Evolutionary conservation across 2,888 invertebrate genomes (phyloP).

Genomic region (Scaptomyza tumidula): DNA sequence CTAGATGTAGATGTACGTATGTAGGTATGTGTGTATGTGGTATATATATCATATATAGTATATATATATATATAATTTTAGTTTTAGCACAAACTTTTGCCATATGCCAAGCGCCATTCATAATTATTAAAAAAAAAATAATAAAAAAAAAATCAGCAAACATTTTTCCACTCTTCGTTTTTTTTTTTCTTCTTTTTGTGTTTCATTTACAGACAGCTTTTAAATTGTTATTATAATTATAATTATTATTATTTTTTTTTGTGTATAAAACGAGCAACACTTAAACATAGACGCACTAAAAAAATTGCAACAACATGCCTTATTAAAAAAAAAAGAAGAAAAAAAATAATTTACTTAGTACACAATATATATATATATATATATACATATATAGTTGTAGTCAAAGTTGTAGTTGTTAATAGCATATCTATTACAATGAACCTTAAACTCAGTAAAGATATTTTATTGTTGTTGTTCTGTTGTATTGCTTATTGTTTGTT

Average conservation of each 20-base stretch:
- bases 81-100: constrained; percentile 54
- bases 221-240: neutral
- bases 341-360: constrained; percentile 36
- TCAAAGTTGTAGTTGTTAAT: constrained; percentile 34
- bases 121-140: neutral
- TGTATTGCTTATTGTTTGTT: constrained; percentile 62
- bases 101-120: constrained; percentile 48
- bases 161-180: constrained; percentile 13
- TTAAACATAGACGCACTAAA: constrained; percentile 45
- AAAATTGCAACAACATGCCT: constrained; percentile 44
- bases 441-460: constrained; percentile 63
- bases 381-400: constrained; percentile 11
- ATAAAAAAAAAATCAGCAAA: constrained; percentile 16
- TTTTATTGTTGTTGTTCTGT: constrained; percentile 43
- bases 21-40: constrained; percentile 7
- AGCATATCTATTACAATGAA: constrained; percentile 42
- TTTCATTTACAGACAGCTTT: constrained; percentile 8
- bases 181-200: neutral
- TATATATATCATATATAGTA: constrained; percentile 9
- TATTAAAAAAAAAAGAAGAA: constrained; percentile 14
- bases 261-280: constrained; percentile 54
- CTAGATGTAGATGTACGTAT: constrained; percentile 7
- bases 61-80: constrained; percentile 24
- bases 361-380: constrained; percentile 12
- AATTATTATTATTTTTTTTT: constrained; percentile 7